Percentiles rank a stretch among this genome's conserved stretches.
Evolutionary conservation across 2,113 vertebrate species (phyloP).

Genomic region (Silurus asotus): DNA sequence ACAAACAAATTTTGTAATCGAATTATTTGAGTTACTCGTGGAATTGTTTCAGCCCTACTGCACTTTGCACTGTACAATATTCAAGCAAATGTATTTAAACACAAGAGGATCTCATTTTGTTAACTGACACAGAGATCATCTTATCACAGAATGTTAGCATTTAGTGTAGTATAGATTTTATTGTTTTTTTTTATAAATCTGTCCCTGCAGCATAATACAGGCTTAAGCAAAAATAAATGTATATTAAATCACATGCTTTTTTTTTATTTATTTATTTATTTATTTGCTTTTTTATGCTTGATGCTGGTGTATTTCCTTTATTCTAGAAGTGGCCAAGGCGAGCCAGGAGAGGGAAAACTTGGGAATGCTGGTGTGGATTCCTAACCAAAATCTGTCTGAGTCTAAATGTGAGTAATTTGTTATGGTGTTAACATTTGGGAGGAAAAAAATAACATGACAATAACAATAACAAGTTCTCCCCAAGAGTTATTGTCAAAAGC

Average conservation of each 20-base stretch:
- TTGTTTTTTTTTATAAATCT: background rate
- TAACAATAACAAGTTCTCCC: background rate
- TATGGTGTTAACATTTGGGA: background rate
- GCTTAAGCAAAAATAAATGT: background rate
- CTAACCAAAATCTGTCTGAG: slow-evolving; percentile 86
- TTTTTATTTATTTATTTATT: no score
- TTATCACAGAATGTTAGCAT: background rate
- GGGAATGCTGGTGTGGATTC: slow-evolving; percentile 96
- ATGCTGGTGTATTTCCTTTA: slow-evolving; percentile 20
- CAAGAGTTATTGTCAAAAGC: background rate
- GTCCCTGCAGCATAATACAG: no score
- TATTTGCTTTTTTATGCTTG: background rate
- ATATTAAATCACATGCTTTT: background rate
- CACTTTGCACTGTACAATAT: no score
- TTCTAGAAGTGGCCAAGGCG: slow-evolving; percentile 80
- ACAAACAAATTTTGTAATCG: no score
- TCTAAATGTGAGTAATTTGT: slow-evolving; percentile 85
- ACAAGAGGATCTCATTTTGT: background rate
- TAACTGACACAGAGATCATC: background rate
- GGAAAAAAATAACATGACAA: background rate
- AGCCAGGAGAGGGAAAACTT: slow-evolving; percentile 90
- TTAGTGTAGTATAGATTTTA: background rate
- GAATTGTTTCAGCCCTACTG: no score
- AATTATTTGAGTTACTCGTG: no score
- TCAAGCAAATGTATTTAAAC: background rate